Evolutionary conservation across 2,797 vertebrate species (phyloP), one percentile per base, ranked within the genome.

Genomic region (Spatula clypeata): DNA sequence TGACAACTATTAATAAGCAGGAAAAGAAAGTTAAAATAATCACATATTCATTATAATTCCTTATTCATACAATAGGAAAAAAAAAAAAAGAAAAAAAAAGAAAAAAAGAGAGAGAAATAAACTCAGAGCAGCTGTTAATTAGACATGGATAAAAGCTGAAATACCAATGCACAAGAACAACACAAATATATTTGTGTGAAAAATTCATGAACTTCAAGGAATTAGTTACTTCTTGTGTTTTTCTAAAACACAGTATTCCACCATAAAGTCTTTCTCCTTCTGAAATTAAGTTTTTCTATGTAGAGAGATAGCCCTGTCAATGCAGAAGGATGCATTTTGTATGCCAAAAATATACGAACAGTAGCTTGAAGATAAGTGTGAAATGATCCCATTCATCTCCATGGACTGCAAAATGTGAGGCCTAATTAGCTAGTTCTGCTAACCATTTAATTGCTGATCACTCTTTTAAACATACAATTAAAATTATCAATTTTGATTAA

Each of bases 391-490:
- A 60, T 91, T 97, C 69, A 91, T 88, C 65, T 79, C 62, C 67
- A 82, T 61, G 66, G 36, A 75, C 36, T 69, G 61, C 45, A 90
- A 62, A 94, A 69, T 69, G 55, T 64, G 58, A 85, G 27, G 12
- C 2, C 38, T 94, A 90, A 94, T 77, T 91, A 89, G 51, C 58
- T 70, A 88, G 58, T 76, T 47, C 69, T 81, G 14, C 38, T 93
- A 51, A 79, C 64, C 36, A 19, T 90, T 96, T 94, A 62, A 53
- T 13, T 92, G 38, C 29, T 93, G 67, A 83, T 73, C 29, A 53
- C 14, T 73, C 13, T 18, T 73, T 60, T 76, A 84, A 91, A 88
- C 31, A 32, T 4, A 24, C 13, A 79, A 7, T 8, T 80, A 51
- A 89, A 55, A 38, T 34, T 79, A 79, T 73, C 53, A 51, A 21